phyloP scores from a whole-genome alignment of 2,797 vertebrate genomes.

The Danio tinwini region DNA sequence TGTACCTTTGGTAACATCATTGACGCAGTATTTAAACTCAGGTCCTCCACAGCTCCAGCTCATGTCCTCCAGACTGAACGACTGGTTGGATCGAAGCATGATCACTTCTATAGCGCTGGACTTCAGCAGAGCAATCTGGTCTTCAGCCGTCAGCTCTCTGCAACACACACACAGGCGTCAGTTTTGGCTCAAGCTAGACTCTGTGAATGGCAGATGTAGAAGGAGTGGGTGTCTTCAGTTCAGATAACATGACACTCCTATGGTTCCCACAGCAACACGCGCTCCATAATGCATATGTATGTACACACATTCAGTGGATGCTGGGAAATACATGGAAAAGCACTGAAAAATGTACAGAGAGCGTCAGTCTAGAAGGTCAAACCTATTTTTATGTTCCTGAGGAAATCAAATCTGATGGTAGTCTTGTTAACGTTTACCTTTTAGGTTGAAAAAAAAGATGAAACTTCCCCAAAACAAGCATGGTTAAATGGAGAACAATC shows the following conservation, averaged over 20 bases:
- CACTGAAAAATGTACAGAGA: slow-evolving; percentile 18
- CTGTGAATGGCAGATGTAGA: slow-evolving; percentile 44
- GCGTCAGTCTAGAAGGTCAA: slow-evolving; percentile 14
- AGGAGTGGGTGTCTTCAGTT: slow-evolving; percentile 13
- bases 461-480: neutral
- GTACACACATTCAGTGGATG: neutral
- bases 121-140: slow-evolving; percentile 96
- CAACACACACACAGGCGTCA: slow-evolving; percentile 62
- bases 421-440: neutral
- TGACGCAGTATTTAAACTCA: slow-evolving; percentile 91
- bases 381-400: slow-evolving; percentile 19
- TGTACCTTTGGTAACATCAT: slow-evolving; percentile 90
- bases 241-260: slow-evolving; percentile 27
- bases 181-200: slow-evolving; percentile 21
- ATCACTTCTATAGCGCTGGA: slow-evolving; percentile 98
- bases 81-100: slow-evolving; percentile 97
- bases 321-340: slow-evolving; percentile 15
- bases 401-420: slow-evolving; percentile 27
- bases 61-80: slow-evolving; percentile 94
- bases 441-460: neutral
- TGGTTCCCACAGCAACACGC: slow-evolving; percentile 43
- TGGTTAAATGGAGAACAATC: neutral
- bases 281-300: slow-evolving; percentile 20
- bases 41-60: slow-evolving; percentile 91
- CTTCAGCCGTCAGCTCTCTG: slow-evolving; percentile 92